These are phyloP conservation scores for Polydesmus complanatus DNA, from an alignment of 2,888 invertebrate genomes.

Conservation along the genomic window DNA sequence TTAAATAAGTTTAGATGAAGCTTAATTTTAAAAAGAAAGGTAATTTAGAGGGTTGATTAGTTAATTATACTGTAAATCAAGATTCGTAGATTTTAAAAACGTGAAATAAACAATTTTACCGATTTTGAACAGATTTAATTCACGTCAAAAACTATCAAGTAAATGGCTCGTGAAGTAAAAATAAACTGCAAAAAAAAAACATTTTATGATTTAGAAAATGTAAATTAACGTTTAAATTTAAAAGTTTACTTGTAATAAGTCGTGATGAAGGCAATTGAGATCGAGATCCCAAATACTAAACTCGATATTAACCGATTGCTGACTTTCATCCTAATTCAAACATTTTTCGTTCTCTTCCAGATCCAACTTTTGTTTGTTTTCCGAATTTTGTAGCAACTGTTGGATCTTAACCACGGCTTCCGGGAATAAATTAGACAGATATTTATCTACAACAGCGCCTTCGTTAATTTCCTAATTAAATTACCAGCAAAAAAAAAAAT, in stretches of 20 bases:
- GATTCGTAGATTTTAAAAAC: background rate
- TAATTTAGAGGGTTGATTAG: background rate
- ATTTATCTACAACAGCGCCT: background rate
- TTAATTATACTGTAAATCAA: background rate
- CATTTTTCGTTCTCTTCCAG: conserved; percentile 12
- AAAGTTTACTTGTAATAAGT: conserved; percentile 2
- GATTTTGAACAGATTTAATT: background rate
- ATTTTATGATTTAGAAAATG: background rate
- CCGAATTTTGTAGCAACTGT: conserved; percentile 3
- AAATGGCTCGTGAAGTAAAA: conserved; percentile 12
- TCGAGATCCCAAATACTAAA: conserved; percentile 10
- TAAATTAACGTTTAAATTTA: background rate
- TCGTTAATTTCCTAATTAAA: conserved; percentile 3
- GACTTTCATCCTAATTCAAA: background rate
- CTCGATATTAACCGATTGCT: background rate
- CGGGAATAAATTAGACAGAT: background rate
- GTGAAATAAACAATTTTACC: no score
- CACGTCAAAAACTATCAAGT: conserved; percentile 7
- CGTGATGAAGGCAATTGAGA: conserved; percentile 4
- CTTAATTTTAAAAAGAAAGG: background rate
- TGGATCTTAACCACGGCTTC: background rate
- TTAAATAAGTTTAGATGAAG: no score
- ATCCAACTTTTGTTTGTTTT: conserved; percentile 10
- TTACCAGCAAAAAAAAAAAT: no score
- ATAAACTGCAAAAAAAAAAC: conserved; percentile 7